Base-by-base conservation (phyloP, 2,888 invertebrate species). In the Vanessa cardui region DNA sequence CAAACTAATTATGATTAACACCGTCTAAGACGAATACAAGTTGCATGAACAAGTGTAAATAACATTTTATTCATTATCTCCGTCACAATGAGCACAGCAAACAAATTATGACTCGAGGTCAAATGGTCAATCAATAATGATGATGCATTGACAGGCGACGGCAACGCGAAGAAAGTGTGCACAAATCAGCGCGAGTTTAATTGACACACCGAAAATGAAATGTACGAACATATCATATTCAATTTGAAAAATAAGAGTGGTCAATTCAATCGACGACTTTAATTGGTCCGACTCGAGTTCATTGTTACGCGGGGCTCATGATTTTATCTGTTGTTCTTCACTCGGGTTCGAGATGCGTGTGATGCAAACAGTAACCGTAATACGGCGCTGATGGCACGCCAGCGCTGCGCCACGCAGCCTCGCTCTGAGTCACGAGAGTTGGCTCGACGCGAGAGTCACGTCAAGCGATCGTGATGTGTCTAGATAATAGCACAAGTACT, bases 41-140 rank as follows among this genome's bases (percentile, higher is more conserved):
- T 47, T 62, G 61, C 52, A 61, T 50, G 50, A 58, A 65, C 65
- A 71, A 62, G 61, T 75, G 70, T 63, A 71, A 68, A 62, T 66
- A 65, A 70, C 64, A 74, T 69, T 72, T 77, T 75, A 78, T 76
- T 77, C 77, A 81, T 81, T 77, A 83, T 68, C 68, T 72, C 72
- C 78, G 74, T 80, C 77, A 80, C 76, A 80, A 78, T 75, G 77
- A 70, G 73, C 76, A 79, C 77, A 76, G 74, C 76, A 78, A 80
- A 81, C 79, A 83, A 80, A 81, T 81, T 80, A 77, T 73, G 73
- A 71, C 72, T 69, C 60, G 76, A 76, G 83, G 86, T 85, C 82
- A 85, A 80, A 78, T 76, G 80, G 78, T 81, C 81, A 80, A 82
- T 82, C 80, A 81, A 80, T 82, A 83, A 83, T 76, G 79, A 82